Evolutionary conservation across 1,140 invertebrate genomes (phyloP).

Genomic region (Trichonephila inaurata): DNA sequence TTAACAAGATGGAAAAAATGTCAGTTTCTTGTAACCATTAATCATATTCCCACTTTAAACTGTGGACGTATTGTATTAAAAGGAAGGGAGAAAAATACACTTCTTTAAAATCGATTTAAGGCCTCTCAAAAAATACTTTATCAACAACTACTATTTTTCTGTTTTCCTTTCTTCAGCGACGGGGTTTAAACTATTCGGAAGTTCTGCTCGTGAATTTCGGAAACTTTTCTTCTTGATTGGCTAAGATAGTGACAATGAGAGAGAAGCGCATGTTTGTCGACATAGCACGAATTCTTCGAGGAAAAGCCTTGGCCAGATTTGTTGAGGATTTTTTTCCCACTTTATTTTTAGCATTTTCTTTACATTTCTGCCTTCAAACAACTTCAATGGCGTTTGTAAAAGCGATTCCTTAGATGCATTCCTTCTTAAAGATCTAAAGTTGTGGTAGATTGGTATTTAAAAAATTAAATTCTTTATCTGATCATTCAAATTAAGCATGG

Average conservation of each 20-base stretch:
- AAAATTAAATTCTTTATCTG: neutral
- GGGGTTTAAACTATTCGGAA: conserved; percentile 45
- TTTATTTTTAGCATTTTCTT: neutral
- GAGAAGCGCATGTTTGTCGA: conserved; percentile 18
- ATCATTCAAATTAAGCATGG: neutral
- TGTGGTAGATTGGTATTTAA: neutral
- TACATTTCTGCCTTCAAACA: neutral
- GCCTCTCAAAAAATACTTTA: neutral
- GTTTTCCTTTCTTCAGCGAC: neutral
- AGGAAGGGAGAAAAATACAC: neutral
- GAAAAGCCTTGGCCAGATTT: neutral
- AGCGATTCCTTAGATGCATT: neutral
- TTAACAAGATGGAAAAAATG: conserved; percentile 31
- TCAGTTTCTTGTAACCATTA: conserved; percentile 39
- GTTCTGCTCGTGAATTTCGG: conserved; percentile 26
- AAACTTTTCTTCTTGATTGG: conserved; percentile 54
- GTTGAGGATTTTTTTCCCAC: too few relatives aligned
- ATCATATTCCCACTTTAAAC: conserved; percentile 29
- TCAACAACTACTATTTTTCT: conserved; percentile 39
- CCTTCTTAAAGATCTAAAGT: neutral
- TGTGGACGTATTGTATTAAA: neutral
- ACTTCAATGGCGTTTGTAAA: neutral
- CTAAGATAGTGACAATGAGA: conserved; percentile 31
- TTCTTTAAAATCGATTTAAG: conserved; percentile 33
- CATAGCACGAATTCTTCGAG: neutral